A percentile compares a stretch with the other conserved stretches of the same genome.
Evolutionary conservation across 2,888 invertebrate species (phyloP).

Genomic region (Drosophila cracens): DNA sequence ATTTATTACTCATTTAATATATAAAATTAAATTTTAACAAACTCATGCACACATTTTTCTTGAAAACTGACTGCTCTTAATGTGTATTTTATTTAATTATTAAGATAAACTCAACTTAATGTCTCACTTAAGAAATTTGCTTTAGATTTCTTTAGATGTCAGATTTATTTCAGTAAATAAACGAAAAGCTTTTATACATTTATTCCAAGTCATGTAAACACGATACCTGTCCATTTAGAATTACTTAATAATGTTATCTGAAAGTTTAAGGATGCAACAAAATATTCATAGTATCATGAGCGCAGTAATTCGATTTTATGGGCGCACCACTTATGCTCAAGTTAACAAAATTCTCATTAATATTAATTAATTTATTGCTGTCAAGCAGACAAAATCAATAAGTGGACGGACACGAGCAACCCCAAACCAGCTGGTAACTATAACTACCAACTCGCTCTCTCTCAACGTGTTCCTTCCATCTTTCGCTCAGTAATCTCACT

Average conservation of each 20-base stretch:
- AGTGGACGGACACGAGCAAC: slow-evolving; percentile 8
- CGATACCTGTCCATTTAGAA: slow-evolving; percentile 1
- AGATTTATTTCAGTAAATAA: not conserved
- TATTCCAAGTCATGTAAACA: not conserved
- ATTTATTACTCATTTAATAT: not conserved
- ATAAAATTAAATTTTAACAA: not conserved
- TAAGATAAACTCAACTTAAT: not conserved
- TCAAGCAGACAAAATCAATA: slow-evolving; percentile 48
- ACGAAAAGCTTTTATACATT: not conserved
- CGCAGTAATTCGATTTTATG: slow-evolving; percentile 2
- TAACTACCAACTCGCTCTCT: slow-evolving; percentile 1
- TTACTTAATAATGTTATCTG: slow-evolving; percentile 20
- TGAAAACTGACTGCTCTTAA: not conserved
- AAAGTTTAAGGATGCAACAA: slow-evolving; percentile 4
- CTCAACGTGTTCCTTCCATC: not conserved
- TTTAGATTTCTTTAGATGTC: not conserved
- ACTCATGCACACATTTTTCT: not conserved
- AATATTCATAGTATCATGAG: not conserved
- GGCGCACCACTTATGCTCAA: slow-evolving; percentile 26
- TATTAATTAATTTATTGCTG: slow-evolving; percentile 47
- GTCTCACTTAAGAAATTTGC: not conserved
- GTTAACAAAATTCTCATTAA: slow-evolving; percentile 49
- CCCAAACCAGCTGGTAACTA: not conserved
- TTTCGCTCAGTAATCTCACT: slow-evolving; percentile 25
- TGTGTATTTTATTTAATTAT: not conserved